These are phyloP conservation scores for Cheilosia soror DNA, from an alignment of 2,888 invertebrate species.

Conservation along the genomic window DNA sequence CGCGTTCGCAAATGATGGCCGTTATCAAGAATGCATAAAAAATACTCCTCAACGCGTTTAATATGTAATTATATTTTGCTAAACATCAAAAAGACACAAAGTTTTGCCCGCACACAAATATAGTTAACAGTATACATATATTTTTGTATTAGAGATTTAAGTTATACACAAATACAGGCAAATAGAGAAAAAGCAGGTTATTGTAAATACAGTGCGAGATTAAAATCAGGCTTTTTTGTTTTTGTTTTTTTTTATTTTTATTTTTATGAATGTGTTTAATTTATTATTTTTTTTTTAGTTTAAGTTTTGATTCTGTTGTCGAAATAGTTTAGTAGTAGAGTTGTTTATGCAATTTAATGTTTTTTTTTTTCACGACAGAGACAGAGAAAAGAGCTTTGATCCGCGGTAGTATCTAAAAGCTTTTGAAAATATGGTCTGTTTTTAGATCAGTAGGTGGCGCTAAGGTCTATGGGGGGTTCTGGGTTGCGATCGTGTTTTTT, in stretches of 20 bases:
- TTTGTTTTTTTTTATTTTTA: background rate
- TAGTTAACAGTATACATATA: background rate
- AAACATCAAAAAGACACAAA: background rate
- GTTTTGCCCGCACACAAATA: background rate
- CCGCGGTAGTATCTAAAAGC: too few relatives aligned
- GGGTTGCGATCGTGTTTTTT: too few relatives aligned
- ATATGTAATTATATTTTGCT: background rate
- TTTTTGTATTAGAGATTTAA: background rate
- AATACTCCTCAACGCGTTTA: too few relatives aligned
- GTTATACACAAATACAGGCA: constrained; percentile 5
- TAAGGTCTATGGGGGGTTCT: too few relatives aligned
- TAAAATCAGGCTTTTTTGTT: background rate
- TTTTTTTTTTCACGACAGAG: too few relatives aligned
- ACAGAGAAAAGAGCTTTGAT: too few relatives aligned
- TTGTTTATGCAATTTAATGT: background rate
- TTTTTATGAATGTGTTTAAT: constrained; percentile 13
- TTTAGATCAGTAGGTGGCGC: too few relatives aligned
- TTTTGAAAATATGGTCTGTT: too few relatives aligned
- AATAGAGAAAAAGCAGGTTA: background rate
- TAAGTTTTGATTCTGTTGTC: background rate
- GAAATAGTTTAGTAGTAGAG: background rate
- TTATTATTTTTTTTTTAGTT: constrained; percentile 8
- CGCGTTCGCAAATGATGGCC: too few relatives aligned
- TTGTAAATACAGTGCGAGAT: constrained; percentile 27
- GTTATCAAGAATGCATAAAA: background rate